Conservation (phyloP, 2,888 invertebrate species). For the Eupelmus urozonus region DNA sequence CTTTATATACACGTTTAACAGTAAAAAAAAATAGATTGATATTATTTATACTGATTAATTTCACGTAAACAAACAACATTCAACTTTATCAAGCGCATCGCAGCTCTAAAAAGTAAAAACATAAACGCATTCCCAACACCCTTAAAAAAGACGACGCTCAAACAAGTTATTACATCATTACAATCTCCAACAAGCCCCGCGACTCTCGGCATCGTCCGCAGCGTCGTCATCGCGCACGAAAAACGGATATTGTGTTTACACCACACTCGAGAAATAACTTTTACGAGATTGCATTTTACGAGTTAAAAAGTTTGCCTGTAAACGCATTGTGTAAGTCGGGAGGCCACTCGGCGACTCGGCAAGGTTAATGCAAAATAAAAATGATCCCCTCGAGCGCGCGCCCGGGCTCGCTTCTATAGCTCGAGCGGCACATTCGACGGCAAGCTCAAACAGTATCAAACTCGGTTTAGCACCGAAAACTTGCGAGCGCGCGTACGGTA, state of each 20-base stretch:
- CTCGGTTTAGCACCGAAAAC: slow-evolving; percentile 44
- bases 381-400: slow-evolving; percentile 1
- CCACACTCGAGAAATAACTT: slow-evolving; percentile 19
- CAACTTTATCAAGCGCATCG: too few species aligned
- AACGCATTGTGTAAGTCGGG: neutral
- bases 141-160: too few species aligned
- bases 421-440: slow-evolving; percentile 3
- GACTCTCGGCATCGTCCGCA: too few species aligned
- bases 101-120: too few species aligned
- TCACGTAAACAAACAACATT: too few species aligned
- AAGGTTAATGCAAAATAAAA: slow-evolving; percentile 30
- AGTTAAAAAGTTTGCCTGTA: slow-evolving; percentile 5
- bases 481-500: slow-evolving; percentile 4
- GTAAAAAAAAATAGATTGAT: too few species aligned
- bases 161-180: too few species aligned
- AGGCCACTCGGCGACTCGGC: neutral
- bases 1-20: too few species aligned
- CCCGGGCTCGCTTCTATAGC: neutral
- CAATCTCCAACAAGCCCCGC: too few species aligned
- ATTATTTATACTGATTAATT: too few species aligned
- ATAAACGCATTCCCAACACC: too few species aligned
- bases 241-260: neutral
- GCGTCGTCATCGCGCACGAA: too few species aligned
- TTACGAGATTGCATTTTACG: slow-evolving; percentile 12
- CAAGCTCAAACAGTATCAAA: slow-evolving; percentile 32